A percentile compares a stretch with the other conserved stretches of the same genome.
Evolutionary conservation across 2,797 vertebrate genomes (phyloP).

Genomic region (Paramormyrops hopkinsi): DNA sequence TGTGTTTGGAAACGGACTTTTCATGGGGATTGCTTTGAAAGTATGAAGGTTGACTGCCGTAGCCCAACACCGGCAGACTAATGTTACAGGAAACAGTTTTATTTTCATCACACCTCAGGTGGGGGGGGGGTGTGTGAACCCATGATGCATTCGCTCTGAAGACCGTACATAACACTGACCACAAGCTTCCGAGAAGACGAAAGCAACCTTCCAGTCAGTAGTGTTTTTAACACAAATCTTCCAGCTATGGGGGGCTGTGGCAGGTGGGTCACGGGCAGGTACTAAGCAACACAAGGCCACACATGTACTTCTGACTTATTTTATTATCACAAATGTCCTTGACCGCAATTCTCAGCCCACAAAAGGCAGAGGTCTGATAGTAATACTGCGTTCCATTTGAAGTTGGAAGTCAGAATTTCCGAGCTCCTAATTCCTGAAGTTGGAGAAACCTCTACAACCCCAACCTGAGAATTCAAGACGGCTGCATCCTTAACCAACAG

Average conservation of each 20-base stretch:
- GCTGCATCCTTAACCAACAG: neutral
- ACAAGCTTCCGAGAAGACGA: neutral
- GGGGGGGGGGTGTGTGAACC: neutral
- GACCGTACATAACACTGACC: neutral
- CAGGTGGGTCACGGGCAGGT: neutral
- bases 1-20: neutral
- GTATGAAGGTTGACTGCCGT: neutral
- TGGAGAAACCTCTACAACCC: neutral
- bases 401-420: neutral
- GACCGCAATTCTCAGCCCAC: neutral
- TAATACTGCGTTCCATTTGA: neutral
- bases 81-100: neutral
- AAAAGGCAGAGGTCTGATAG: neutral
- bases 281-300: neutral
- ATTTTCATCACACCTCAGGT: neutral
- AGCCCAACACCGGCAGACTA: neutral
- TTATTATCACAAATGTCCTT: neutral
- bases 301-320: neutral
- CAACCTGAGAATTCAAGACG: neutral
- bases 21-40: neutral
- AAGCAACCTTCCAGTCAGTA: neutral
- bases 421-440: neutral
- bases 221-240: neutral
- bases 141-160: neutral
- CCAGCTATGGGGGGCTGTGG: neutral